Conservation (phyloP, 2,113 vertebrate genomes). For the Lagopus leucura region DNA sequence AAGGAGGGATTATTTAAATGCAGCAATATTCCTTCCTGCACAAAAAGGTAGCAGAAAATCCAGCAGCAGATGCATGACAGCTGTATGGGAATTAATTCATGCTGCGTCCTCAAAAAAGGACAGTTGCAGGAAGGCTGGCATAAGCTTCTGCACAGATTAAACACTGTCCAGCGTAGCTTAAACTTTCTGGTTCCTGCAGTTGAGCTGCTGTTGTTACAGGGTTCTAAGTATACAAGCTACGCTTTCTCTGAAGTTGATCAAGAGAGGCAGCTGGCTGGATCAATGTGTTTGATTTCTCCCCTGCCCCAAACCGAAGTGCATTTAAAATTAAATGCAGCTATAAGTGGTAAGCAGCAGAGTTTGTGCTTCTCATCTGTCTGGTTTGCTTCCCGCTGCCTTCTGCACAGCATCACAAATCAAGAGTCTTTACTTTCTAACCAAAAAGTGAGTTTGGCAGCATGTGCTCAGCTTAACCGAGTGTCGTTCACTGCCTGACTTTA, state of each 20-base stretch:
- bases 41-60: neutral
- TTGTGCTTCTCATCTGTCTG: fast-evolving
- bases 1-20: neutral
- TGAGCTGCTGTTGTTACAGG: neutral
- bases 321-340: neutral
- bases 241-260: neutral
- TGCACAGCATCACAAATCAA: neutral
- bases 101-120: neutral
- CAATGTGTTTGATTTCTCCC: neutral
- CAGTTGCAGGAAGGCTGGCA: neutral
- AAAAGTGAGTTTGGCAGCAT: neutral
- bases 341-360: neutral
- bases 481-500: neutral
- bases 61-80: neutral
- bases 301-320: neutral
- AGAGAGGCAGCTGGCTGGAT: neutral
- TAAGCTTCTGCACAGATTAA: neutral
- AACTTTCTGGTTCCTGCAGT: neutral
- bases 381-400: neutral
- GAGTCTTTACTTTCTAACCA: neutral
- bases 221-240: neutral
- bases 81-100: neutral
- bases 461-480: neutral
- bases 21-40: neutral
- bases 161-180: neutral